These are phyloP conservation scores for Marcusenius ussheri DNA, from an alignment of 2,113 vertebrate genomes.

Conservation along the genomic window DNA sequence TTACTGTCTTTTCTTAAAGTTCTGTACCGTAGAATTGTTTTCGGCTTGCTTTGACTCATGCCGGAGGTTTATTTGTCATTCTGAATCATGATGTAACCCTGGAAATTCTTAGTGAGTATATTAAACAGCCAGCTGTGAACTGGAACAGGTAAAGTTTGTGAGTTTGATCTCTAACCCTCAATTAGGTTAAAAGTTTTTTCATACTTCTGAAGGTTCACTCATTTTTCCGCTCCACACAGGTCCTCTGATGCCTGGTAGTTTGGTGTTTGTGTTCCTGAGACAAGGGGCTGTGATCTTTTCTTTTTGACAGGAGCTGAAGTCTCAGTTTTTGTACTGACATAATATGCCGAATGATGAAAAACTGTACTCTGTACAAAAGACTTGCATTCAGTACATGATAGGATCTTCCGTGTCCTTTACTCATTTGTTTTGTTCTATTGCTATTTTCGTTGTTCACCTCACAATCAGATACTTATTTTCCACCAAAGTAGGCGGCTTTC, in stretches of 20 bases:
- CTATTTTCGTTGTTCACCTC: background rate
- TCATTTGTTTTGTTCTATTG: background rate
- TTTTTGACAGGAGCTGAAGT: background rate
- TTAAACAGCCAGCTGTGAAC: background rate
- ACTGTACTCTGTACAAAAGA: background rate
- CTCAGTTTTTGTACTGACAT: background rate
- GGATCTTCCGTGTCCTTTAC: background rate
- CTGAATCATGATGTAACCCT: background rate
- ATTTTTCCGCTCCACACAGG: background rate
- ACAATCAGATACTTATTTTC: background rate
- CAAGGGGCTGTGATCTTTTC: background rate
- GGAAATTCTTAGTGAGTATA: background rate
- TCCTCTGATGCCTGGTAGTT: background rate
- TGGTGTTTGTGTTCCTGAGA: background rate
- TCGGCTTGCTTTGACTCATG: background rate
- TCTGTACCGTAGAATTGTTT: background rate
- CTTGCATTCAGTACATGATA: background rate
- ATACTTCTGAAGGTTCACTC: background rate
- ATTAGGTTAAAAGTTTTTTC: constrained; percentile 1
- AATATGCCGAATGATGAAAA: background rate
- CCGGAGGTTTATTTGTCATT: background rate
- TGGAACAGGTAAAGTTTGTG: background rate
- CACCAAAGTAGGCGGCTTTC: background rate
- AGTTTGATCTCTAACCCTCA: constrained; percentile 11
- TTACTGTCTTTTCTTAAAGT: background rate